Evolutionary conservation across 2,888 invertebrate species (phyloP), one percentile per base, ranked within the genome.

Genomic region (Alsophila aescularia): DNA sequence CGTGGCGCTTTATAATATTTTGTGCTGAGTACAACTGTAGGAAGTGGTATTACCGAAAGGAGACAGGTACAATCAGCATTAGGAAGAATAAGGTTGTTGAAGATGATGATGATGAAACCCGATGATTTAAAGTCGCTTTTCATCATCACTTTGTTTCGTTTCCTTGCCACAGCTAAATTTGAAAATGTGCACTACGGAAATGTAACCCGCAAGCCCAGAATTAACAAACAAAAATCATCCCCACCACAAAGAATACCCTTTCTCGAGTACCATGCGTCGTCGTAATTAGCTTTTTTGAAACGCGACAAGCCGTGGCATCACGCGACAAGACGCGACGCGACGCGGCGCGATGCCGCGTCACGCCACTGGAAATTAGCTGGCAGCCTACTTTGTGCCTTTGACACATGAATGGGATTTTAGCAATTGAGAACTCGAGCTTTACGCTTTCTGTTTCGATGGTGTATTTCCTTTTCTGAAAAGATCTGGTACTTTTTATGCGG

Each of bases 341-440:
- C 35, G 27, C 14, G 8, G 37, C 29, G 35, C 35, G 14, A 21
- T 24, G 24, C 37, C 15, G 27, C 32, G 32, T 24, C 12, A 27
- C 14, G 18, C 24, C 13, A 7, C 44, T 53, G 49, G 13, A 51
- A 55, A 55, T 55, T 50, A 55, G 55, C 50, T 45, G 31, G 36
- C 40, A 51, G 44, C 41, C 55, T 41, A 45, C 50, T 45, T 45
- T 40, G 49, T 35, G 41, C 50, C 50, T 50, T 55, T 55, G 55
- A 45, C 34, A 21, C 29, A 10, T 50, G 35, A 55, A 55, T 55
- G 12, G 45, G 21, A 50, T 51, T 41, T 44, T 43, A 49, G 31
- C 55, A 41, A 50, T 55, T 50, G 50, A 55, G 36, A 41, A 36
- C 36, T 39, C 32, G 13, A 44, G 18, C 18, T 40, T 13, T 18